A percentile compares a stretch with the other conserved stretches of the same genome.
Evolutionary conservation across 2,797 vertebrate species (phyloP).

Genomic region (Ateles fusciceps): DNA sequence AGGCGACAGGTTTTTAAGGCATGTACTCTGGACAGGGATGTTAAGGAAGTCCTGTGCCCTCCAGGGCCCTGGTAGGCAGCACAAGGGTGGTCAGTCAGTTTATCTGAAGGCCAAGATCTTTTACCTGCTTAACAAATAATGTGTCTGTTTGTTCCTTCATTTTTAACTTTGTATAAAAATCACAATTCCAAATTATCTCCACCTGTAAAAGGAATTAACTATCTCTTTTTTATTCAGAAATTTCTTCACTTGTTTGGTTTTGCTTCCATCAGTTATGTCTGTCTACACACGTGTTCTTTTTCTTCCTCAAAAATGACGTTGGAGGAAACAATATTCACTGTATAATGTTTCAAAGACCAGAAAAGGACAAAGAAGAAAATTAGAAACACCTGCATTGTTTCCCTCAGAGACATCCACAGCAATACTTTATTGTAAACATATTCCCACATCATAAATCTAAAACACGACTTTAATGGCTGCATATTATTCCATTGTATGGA

Average conservation of each 20-base stretch:
- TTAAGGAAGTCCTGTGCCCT: background rate
- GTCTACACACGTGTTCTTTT: background rate
- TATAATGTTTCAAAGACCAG: background rate
- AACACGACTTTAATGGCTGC: background rate
- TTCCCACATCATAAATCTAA: background rate
- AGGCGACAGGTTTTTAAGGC: background rate
- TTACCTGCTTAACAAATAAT: background rate
- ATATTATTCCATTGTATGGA: too few relatives aligned
- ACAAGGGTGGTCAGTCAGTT: background rate
- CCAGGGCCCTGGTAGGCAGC: background rate
- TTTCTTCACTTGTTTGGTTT: background rate
- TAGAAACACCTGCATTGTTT: background rate
- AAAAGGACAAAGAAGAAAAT: background rate
- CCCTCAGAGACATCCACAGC: background rate
- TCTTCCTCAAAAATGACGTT: background rate
- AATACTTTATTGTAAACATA: too few relatives aligned
- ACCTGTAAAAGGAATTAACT: background rate
- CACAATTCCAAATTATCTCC: background rate
- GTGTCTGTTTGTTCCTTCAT: background rate
- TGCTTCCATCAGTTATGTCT: background rate
- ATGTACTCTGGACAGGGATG: fast-evolving
- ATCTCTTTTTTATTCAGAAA: background rate
- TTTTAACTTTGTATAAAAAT: background rate
- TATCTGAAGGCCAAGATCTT: background rate
- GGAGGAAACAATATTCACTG: background rate